phyloP scores from a whole-genome alignment of 2,888 invertebrate genomes.

The Seira sanloemensis region DNA sequence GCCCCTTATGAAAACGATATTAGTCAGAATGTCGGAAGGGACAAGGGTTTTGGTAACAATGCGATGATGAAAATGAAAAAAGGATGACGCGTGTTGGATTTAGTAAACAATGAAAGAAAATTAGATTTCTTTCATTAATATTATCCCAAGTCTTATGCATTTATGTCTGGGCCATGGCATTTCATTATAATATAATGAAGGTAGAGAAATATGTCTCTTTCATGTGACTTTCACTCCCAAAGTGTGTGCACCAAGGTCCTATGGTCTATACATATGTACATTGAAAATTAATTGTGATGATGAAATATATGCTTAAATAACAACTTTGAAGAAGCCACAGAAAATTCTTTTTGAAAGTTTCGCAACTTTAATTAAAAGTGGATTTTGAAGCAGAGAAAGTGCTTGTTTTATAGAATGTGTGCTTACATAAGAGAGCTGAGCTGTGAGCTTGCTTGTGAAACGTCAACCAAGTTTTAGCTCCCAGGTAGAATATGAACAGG shows the following conservation, averaged over 20 bases:
- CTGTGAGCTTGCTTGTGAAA: too few species aligned
- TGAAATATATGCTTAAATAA: too few species aligned
- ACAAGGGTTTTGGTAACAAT: background rate
- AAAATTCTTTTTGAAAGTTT: background rate
- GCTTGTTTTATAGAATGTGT: too few species aligned
- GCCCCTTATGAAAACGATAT: background rate
- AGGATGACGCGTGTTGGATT: background rate
- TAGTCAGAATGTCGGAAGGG: background rate
- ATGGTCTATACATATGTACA: background rate
- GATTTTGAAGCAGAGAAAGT: too few species aligned
- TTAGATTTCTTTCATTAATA: background rate
- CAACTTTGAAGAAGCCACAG: background rate
- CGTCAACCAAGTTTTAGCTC: too few species aligned
- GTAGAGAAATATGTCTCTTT: too few species aligned
- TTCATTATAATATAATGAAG: too few species aligned
- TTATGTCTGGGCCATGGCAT: too few species aligned
- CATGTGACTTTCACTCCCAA: background rate
- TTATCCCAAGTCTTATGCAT: too few species aligned
- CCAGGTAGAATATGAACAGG: too few species aligned
- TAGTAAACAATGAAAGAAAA: background rate
- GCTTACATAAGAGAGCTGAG: too few species aligned
- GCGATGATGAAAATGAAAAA: background rate
- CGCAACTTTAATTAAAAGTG: background rate
- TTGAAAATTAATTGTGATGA: background rate
- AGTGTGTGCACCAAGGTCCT: background rate